These are phyloP conservation scores for Otolemur garnettii DNA, from an alignment of 2,113 vertebrate genomes.

Conservation along the genomic window DNA sequence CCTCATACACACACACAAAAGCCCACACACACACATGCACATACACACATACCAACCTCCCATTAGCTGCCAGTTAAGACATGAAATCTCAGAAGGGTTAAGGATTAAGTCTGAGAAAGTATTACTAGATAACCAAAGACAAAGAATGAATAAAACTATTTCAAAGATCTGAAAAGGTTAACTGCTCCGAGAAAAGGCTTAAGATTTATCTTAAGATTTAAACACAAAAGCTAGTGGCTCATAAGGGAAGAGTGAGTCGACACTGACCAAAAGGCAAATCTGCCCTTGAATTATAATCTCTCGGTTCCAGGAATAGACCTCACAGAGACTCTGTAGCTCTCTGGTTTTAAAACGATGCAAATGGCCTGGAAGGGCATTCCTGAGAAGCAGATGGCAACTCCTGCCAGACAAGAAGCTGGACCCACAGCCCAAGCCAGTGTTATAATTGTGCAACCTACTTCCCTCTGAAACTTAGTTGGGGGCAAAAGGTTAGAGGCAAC, in stretches of 20 bases:
- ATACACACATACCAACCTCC: not conserved
- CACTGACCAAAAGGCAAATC: not conserved
- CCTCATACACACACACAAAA: no score
- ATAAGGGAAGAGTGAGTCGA: slow-evolving; percentile 12
- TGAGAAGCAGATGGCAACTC: not conserved
- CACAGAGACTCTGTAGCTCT: not conserved
- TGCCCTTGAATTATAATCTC: not conserved
- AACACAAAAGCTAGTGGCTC: not conserved
- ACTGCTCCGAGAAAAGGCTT: not conserved
- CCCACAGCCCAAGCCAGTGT: not conserved
- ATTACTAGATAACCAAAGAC: not conserved
- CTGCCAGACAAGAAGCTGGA: not conserved
- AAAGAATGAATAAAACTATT: slow-evolving; percentile 3
- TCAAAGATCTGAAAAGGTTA: slow-evolving; percentile 14
- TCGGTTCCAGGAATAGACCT: not conserved
- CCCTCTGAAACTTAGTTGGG: not conserved
- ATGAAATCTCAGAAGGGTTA: not conserved
- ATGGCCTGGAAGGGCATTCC: slow-evolving; percentile 16
- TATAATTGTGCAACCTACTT: not conserved
- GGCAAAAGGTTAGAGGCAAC: not conserved
- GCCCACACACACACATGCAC: not conserved
- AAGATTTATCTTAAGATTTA: slow-evolving; percentile 6
- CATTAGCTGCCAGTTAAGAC: not conserved
- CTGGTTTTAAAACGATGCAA: not conserved
- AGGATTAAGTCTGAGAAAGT: not conserved